Conservation (phyloP, 2,888 invertebrate species). For the Phortica magna region DNA sequence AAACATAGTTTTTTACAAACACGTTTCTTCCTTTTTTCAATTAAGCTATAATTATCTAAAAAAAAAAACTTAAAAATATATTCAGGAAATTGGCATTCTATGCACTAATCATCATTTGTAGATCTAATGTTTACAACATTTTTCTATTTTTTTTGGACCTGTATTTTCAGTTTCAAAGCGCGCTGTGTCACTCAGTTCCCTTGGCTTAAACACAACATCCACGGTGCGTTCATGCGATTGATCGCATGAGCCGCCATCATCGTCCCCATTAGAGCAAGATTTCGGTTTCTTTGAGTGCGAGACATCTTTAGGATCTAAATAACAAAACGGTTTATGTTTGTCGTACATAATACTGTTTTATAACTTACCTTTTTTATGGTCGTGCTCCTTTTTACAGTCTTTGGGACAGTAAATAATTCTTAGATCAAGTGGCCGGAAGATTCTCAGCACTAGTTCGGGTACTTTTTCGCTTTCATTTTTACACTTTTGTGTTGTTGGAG, state of each 20-base stretch:
- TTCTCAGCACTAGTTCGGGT: slow-evolving; percentile 68
- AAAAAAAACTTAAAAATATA: background rate
- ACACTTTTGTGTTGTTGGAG: slow-evolving; percentile 37
- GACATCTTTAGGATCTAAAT: slow-evolving; percentile 12
- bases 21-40: background rate
- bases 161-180: slow-evolving; percentile 5
- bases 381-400: slow-evolving; percentile 63
- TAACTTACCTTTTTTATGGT: slow-evolving; percentile 64
- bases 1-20: too few relatives aligned
- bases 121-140: background rate
- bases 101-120: background rate
- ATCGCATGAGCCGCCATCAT: background rate
- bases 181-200: slow-evolving; percentile 10
- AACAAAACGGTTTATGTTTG: background rate
- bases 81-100: slow-evolving; percentile 7
- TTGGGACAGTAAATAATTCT: slow-evolving; percentile 68
- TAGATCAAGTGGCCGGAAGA: slow-evolving; percentile 68
- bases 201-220: slow-evolving; percentile 15
- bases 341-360: background rate
- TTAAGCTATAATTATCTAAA: background rate
- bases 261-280: background rate
- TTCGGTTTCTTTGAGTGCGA: background rate
- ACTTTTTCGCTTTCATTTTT: slow-evolving; percentile 52
- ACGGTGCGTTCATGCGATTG: slow-evolving; percentile 3
- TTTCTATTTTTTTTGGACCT: background rate